Percentiles rank a stretch among this genome's conserved stretches.
Evolutionary conservation across 2,888 invertebrate genomes (phyloP).

Genomic region (Yponomeuta cagnagella): DNA sequence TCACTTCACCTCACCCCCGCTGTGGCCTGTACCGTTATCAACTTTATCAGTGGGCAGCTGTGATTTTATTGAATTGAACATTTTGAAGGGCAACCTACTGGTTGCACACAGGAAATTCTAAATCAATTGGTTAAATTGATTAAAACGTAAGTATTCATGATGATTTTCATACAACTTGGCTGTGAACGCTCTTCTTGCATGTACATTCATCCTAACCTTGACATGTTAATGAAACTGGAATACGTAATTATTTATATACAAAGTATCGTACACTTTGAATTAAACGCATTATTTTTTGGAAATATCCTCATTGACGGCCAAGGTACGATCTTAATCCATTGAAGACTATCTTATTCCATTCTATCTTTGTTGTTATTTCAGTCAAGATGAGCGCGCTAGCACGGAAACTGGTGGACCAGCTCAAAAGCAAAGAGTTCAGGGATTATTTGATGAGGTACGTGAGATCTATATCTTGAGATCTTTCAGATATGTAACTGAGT

Average conservation of each 20-base stretch:
- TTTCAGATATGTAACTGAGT: neutral
- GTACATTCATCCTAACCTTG: conserved; percentile 41
- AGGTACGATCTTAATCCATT: neutral
- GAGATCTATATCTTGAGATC: too few species aligned
- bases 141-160: neutral
- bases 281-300: neutral
- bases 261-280: neutral
- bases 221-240: conserved; percentile 30
- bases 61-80: conserved; percentile 4
- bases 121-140: neutral
- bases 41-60: conserved; percentile 16
- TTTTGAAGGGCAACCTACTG: conserved; percentile 15
- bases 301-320: neutral
- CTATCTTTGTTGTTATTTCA: conserved; percentile 29
- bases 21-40: conserved; percentile 2
- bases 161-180: neutral
- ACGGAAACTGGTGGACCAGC: conserved; percentile 71
- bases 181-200: conserved; percentile 12
- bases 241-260: conserved; percentile 27
- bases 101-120: neutral
- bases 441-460: conserved; percentile 89
- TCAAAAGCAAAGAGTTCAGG: conserved; percentile 89
- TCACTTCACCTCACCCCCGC: neutral
- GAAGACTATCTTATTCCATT: neutral
- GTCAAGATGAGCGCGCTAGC: conserved; percentile 48